These are phyloP conservation scores for Sipha flava DNA, from an alignment of 1,140 invertebrate species.

Conservation along the genomic window DNA sequence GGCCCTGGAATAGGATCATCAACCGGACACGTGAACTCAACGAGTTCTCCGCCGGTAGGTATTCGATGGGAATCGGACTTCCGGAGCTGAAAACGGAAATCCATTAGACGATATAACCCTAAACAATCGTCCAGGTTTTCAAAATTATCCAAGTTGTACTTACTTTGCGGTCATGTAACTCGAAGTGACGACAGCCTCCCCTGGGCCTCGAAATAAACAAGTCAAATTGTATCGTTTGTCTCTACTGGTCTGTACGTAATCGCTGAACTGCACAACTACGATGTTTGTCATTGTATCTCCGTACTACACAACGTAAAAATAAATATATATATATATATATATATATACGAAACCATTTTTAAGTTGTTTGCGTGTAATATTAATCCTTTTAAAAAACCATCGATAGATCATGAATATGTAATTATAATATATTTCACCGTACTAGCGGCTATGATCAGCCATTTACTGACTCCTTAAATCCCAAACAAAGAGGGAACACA, in stretches of 20 bases:
- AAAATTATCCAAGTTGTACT: conserved; percentile 41
- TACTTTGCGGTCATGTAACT: conserved; percentile 88
- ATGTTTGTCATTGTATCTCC: conserved; percentile 89
- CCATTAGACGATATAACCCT: no score
- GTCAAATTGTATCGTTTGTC: conserved; percentile 89
- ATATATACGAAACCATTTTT: no score
- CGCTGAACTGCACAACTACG: conserved; percentile 86
- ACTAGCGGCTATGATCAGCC: no score
- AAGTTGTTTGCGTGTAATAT: no score
- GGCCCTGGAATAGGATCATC: conserved; percentile 76
- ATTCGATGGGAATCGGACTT: conserved; percentile 83
- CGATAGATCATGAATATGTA: no score
- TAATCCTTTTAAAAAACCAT: no score
- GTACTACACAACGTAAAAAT: conserved; percentile 51
- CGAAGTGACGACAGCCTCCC: conserved; percentile 84
- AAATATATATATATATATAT: no score
- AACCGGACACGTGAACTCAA: conserved; percentile 76
- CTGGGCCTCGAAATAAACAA: conserved; percentile 79
- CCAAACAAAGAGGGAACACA: no score
- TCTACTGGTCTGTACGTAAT: conserved; percentile 80
- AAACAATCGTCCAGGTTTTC: no score
- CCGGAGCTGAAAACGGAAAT: conserved; percentile 52
- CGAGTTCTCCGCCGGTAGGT: conserved; percentile 80
- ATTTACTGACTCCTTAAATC: no score
- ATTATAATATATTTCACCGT: no score